Evolutionary conservation across 1,140 invertebrate species (phyloP).

Genomic region (Periplaneta americana): DNA sequence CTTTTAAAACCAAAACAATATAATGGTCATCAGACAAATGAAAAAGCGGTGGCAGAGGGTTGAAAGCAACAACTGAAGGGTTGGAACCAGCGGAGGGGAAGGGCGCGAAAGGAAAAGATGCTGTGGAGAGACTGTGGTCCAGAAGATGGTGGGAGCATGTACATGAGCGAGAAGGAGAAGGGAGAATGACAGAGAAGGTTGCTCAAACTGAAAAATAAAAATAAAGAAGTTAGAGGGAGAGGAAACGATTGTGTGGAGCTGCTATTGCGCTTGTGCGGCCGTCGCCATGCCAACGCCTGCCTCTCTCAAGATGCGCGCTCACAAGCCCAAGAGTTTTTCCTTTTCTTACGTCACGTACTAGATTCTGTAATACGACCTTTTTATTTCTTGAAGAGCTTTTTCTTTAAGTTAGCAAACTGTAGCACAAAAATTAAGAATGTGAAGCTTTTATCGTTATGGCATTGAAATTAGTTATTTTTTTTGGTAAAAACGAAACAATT

Average conservation of each 20-base stretch:
- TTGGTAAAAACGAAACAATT: no score
- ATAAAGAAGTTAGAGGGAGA: no score
- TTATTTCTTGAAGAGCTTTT: neutral
- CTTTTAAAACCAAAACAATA: neutral
- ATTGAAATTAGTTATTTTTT: no score
- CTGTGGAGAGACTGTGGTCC: neutral
- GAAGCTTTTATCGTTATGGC: no score
- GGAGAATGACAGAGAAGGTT: neutral
- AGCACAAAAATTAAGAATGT: no score
- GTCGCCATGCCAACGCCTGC: neutral
- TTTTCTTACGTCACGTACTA: neutral
- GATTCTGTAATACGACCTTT: neutral
- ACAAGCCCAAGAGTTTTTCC: neutral
- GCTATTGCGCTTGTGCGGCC: neutral
- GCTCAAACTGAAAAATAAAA: neutral
- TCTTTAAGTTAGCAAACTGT: no score
- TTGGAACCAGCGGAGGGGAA: neutral
- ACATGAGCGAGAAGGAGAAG: neutral
- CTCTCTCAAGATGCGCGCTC: neutral
- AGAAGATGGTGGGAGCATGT: neutral
- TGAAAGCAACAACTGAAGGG: neutral
- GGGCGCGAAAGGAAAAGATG: neutral
- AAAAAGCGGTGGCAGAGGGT: neutral
- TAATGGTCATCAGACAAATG: neutral
- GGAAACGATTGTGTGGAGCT: neutral